Conservation (phyloP, 1,140 invertebrate genomes). For the Potamilus streckersoni region DNA sequence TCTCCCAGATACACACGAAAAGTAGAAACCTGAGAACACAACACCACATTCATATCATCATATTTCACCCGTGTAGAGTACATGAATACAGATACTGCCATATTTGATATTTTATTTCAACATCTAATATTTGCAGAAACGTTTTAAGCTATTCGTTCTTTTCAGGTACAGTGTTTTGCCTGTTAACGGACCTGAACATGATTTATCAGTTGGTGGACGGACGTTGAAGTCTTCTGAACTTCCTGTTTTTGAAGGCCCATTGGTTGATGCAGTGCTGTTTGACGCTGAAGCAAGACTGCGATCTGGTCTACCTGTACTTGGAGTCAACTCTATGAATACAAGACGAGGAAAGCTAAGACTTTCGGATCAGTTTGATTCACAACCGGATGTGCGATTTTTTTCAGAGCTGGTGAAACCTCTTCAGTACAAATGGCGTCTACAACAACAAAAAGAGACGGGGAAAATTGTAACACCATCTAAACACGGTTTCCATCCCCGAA, state of each 20-base stretch:
- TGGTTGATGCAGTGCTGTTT: conserved; percentile 18
- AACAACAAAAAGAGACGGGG: conserved; percentile 34
- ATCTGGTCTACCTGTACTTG: conserved; percentile 24
- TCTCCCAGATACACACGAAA: too few species aligned
- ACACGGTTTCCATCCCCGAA: conserved; percentile 42
- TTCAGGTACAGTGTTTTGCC: conserved; percentile 28
- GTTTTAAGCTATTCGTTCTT: background rate
- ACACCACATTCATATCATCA: too few species aligned
- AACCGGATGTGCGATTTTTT: conserved; percentile 37
- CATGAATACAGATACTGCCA: too few species aligned
- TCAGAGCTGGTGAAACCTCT: conserved; percentile 46
- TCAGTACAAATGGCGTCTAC: conserved; percentile 30
- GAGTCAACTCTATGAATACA: conserved; percentile 20
- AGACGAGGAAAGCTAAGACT: background rate
- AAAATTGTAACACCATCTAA: conserved; percentile 43
- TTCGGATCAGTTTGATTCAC: conserved; percentile 10
- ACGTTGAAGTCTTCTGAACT: conserved; percentile 10
- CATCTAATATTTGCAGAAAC: too few species aligned
- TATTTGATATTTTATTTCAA: too few species aligned
- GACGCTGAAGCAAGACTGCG: conserved; percentile 22
- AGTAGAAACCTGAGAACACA: too few species aligned
- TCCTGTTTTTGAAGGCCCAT: conserved; percentile 21
- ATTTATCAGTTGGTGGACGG: conserved; percentile 2
- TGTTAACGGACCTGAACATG: conserved; percentile 15
- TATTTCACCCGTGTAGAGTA: too few species aligned